Base-by-base conservation (phyloP, 23 tunicate species). In the Trididemnum clinides region DNA sequence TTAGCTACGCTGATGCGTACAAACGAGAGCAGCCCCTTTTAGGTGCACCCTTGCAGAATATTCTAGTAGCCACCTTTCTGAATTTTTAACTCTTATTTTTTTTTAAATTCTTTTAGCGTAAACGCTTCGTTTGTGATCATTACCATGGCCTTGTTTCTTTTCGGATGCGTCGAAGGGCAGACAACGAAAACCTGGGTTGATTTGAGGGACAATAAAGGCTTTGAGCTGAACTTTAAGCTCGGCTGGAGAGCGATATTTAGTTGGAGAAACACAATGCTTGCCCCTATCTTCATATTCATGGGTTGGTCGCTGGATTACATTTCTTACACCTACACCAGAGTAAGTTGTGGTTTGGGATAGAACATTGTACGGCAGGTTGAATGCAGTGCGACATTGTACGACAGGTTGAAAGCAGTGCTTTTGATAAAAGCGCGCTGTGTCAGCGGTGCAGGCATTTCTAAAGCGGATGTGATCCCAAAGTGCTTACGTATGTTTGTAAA, bases 291-390 rank as follows among this genome's bases (percentile, higher is more conserved):
- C 63, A 83, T 83, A 27, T 83, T 83, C 34, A 70, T 33, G 29
- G 87, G 87, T 7, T 83, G 87, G 87, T 70, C 87, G 27, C 2
- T 51, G 29, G 87, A 83, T 83, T 83, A 70, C 69, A 83, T 83
- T 28, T 39, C 69, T 31, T 83, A 83, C 50, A 38, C 87, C 1
- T 83, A 27, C 34, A 31, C 87, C 29, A 70, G 80, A 51, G 87
- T 83, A 71, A 4, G 87, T 26, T n/a, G 33, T 39, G 28, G 69
- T 44, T 44, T 44, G 15, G 15, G 10, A 15, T 44, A 44, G 15
- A 44, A 44, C 54, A 44, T 15, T 44, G 10, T n/a, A n/a, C n/a
- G n/a, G n/a, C n/a, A n/a, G n/a, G n/a, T n/a, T n/a, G n/a, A n/a
- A n/a, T n/a, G n/a, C n/a, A n/a, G n/a, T n/a, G n/a, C n/a, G n/a